Base-by-base conservation (phyloP, 2,888 invertebrate genomes). In the Pammene fasciana region DNA sequence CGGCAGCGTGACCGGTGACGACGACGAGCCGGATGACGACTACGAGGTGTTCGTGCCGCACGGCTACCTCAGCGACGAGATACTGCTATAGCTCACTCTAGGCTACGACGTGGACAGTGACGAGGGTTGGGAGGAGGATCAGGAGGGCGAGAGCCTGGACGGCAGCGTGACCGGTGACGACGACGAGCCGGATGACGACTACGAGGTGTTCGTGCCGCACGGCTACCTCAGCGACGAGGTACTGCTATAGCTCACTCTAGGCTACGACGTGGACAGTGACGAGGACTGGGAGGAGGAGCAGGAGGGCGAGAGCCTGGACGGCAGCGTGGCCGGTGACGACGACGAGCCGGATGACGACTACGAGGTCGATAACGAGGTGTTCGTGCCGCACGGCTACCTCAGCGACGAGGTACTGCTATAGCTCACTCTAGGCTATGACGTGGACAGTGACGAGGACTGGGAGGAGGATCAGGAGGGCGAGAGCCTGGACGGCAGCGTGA, bases 111-210 rank as follows among this genome's bases (percentile, higher is more conserved):
- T 97, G 36, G 98, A 99, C 85, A 98, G 98, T 9, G 99, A 99
- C 79, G 98, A 98, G 68, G 99, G 99, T 79, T 99, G 99, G 99
- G 99, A 99, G n/a, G n/a, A n/a, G n/a, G n/a, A n/a, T n/a, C n/a
- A n/a, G n/a, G n/a, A n/a, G n/a, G n/a, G n/a, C n/a, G n/a, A n/a
- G 85, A 97, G 97, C 71, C 90, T 98, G n/a, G n/a, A n/a, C n/a
- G n/a, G n/a, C n/a, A n/a, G n/a, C n/a, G n/a, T n/a, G n/a, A n/a
- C n/a, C n/a, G n/a, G n/a, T n/a, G n/a, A n/a, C n/a, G n/a, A n/a
- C n/a, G n/a, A n/a, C n/a, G n/a, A n/a, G n/a, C n/a, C 95, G 50
- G 96, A 96, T 43, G 97, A 97, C 71, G 96, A 97, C 74, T 98
- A 99, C 84, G 98, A 98, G 71, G 97, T 98, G 89, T 97, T 99